Percentiles rank a stretch among this genome's conserved stretches.
Evolutionary conservation across 2,888 invertebrate genomes (phyloP).

Genomic region (Athalia cordata): DNA sequence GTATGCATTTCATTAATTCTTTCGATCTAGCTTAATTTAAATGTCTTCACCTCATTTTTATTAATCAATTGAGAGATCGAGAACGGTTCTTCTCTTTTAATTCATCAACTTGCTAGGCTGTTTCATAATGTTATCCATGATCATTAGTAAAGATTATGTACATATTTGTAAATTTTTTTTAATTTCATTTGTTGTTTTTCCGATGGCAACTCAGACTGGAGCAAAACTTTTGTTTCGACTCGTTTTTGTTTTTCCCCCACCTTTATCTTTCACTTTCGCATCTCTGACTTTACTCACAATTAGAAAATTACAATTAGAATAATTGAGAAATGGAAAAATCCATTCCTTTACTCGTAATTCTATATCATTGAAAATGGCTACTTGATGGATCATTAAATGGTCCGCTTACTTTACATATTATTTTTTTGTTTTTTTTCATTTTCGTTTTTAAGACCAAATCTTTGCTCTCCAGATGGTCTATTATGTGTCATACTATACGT

Average conservation of each 20-base stretch:
- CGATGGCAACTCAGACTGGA: conserved; percentile 39
- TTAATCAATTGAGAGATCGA: conserved; percentile 47
- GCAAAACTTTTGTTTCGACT: background rate
- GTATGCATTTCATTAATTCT: conserved; percentile 46
- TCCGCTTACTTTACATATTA: conserved; percentile 17
- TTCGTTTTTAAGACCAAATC: conserved; percentile 26
- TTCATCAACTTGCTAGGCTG: background rate
- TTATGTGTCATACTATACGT: background rate
- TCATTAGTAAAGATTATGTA: conserved; percentile 67
- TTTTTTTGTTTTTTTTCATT: background rate
- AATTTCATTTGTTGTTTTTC: conserved; percentile 43
- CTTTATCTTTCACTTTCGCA: background rate
- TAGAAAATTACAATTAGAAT: conserved; percentile 15
- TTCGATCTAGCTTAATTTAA: conserved; percentile 38
- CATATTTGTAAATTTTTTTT: conserved; percentile 59
- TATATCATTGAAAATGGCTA: conserved; percentile 37
- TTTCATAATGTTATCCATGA: conserved; percentile 19
- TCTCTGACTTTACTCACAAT: background rate
- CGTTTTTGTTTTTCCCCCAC: conserved; percentile 9
- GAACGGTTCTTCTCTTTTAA: conserved; percentile 7
- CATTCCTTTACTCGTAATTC: background rate
- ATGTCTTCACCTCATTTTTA: conserved; percentile 50
- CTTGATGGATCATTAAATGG: conserved; percentile 17
- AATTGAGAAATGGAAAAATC: conserved; percentile 12
- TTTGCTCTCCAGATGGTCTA: conserved; percentile 8